These are phyloP conservation scores for Trissolcus brochymenae DNA, from an alignment of 2,888 invertebrate species.

Conservation along the genomic window DNA sequence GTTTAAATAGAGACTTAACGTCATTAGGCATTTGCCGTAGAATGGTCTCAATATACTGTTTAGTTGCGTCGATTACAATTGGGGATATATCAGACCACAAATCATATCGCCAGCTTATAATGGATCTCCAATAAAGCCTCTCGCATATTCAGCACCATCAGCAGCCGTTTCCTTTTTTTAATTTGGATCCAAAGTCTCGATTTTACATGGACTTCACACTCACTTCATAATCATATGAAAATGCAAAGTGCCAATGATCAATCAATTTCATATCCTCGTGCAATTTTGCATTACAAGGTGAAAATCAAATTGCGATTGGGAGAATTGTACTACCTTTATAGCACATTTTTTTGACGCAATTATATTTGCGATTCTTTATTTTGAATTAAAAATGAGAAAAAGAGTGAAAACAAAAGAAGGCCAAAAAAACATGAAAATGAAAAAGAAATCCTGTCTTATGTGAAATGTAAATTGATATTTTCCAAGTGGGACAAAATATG, in stretches of 20 bases:
- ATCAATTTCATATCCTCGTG: conserved; percentile 12
- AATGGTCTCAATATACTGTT: conserved; percentile 44
- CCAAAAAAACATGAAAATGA: not conserved
- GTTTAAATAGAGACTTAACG: conserved; percentile 44
- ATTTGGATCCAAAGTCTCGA: no score
- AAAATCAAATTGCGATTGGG: no score
- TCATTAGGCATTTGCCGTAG: conserved; percentile 33
- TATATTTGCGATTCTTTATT: no score
- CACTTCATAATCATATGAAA: conserved; percentile 26
- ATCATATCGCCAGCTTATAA: conserved; percentile 15
- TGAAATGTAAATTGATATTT: no score
- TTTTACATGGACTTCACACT: conserved; percentile 1
- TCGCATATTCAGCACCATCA: not conserved
- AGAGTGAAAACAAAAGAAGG: conserved; percentile 8
- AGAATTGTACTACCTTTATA: no score
- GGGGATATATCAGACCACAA: conserved; percentile 19
- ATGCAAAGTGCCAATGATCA: conserved; percentile 8
- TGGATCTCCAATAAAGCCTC: conserved; percentile 26
- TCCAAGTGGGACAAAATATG: not conserved
- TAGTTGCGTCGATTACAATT: conserved; percentile 18
- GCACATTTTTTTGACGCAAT: no score
- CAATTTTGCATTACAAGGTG: conserved; percentile 1
- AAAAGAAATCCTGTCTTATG: no score
- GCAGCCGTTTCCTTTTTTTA: not conserved
- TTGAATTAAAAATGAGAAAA: no score